Conservation (phyloP, 2,113 vertebrate species). For the Anguilla rostrata region DNA sequence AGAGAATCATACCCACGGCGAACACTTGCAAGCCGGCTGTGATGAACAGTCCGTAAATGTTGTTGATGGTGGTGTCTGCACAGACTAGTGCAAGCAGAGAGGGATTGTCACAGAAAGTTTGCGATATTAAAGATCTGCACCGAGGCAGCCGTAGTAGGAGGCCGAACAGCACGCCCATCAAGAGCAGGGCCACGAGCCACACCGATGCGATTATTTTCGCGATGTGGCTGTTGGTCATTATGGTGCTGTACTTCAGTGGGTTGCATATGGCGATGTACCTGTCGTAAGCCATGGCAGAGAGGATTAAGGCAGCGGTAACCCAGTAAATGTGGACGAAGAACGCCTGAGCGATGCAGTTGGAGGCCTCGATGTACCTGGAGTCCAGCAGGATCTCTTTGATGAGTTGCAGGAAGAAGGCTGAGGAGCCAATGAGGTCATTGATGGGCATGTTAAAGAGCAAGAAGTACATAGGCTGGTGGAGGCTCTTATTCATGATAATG, state of each 20-base stretch:
- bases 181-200: slow-evolving; percentile 50
- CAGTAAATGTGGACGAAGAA: slow-evolving; percentile 70
- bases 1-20: neutral
- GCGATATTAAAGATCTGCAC: slow-evolving; percentile 53
- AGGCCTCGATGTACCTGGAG: slow-evolving; percentile 47
- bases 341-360: slow-evolving; percentile 62
- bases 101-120: slow-evolving; percentile 64
- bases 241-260: slow-evolving; percentile 63
- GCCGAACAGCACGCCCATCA: slow-evolving; percentile 56
- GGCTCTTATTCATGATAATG: slow-evolving; percentile 46
- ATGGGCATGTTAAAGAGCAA: slow-evolving; percentile 61
- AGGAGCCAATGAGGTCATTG: slow-evolving; percentile 64
- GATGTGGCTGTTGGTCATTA: slow-evolving; percentile 58
- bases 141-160: slow-evolving; percentile 63
- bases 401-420: slow-evolving; percentile 56
- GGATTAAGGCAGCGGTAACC: slow-evolving; percentile 43
- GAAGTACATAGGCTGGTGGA: slow-evolving; percentile 66
- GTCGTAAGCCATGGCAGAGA: slow-evolving; percentile 71
- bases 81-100: slow-evolving; percentile 62
- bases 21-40: slow-evolving; percentile 31
- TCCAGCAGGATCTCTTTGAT: slow-evolving; percentile 54
- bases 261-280: slow-evolving; percentile 69
- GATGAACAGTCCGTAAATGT: slow-evolving; percentile 56
- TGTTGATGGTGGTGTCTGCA: slow-evolving; percentile 57
- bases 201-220: slow-evolving; percentile 53